Base-by-base conservation (phyloP, 2,113 vertebrate genomes). In the Petroica traversi region DNA sequence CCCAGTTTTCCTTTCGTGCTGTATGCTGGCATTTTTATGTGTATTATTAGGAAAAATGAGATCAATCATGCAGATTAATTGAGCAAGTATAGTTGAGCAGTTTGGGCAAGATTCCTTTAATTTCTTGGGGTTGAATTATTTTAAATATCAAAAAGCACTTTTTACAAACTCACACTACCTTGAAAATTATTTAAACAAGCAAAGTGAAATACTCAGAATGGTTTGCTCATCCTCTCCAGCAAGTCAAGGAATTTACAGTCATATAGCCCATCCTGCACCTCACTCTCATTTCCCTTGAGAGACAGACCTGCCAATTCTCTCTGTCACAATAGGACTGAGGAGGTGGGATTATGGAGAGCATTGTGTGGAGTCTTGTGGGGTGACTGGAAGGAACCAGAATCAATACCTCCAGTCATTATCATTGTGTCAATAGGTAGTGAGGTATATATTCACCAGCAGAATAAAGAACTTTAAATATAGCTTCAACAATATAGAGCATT, bases 371-470 rank as follows among this genome's bases (percentile, higher is more conserved):
- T 26, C 5, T 1, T 28, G 19, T 19, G 36, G 23, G 57, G 29
- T 26, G 62, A 33, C 31, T 43, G 34, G 38, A 49, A 77, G 36
- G 59, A 78, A 36, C 23, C 58, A 43, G 51, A 48, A 67, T 23
- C 0, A 0, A 3, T 24, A 12, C 19, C 19, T 72, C 15, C 34
- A n/a, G 17, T 28, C 41, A 8, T 40, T n/a, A 23, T 8, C 17
- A 7, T 23, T 45, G 20, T 63, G 31, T 58, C 73, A 45, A 34
- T 19, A 22, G 22, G 33, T 36, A 26, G 34, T 55, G 34, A 68
- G 48, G 19, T 8, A 1, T 22, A 3, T 5, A 40, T 75, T 74
- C 3, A 11, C 31, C 28, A 67, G 19, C 49, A 64, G 28, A 57
- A 54, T 43, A 14, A 61, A 74, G 59, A 41, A 36, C 19, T 85